Percentiles rank a stretch among this genome's conserved stretches.
These are phyloP conservation scores for Andrena chrysosceles DNA, from an alignment of 2,888 invertebrate species.

Conservation along the genomic window DNA sequence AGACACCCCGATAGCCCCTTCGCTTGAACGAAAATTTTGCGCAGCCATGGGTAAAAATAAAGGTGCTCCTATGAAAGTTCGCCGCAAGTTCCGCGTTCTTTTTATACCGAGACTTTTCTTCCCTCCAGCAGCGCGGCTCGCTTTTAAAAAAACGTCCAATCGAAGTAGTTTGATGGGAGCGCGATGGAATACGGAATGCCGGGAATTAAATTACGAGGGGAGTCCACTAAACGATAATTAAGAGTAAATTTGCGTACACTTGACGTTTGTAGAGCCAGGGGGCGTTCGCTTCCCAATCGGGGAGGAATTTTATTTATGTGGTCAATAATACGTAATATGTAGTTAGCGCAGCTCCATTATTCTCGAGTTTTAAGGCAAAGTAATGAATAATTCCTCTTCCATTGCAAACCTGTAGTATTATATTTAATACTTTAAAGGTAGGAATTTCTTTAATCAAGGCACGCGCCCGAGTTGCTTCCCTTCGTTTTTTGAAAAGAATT, in stretches of 20 bases:
- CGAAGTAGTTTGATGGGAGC: background rate
- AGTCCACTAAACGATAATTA: background rate
- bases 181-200: background rate
- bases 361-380: too few relatives aligned
- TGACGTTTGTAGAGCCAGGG: background rate
- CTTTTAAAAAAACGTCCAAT: background rate
- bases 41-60: constrained; percentile 18
- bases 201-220: constrained; percentile 12
- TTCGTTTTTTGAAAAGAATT: too few relatives aligned
- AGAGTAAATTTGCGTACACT: background rate
- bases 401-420: too few relatives aligned
- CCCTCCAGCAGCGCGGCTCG: background rate
- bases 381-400: too few relatives aligned
- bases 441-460: too few relatives aligned
- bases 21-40: constrained; percentile 21
- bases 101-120: background rate
- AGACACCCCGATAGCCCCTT: constrained; percentile 1
- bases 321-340: too few relatives aligned
- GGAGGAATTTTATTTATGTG: background rate
- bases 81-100: background rate
- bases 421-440: too few relatives aligned
- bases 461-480: too few relatives aligned
- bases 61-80: background rate
- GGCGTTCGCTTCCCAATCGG: background rate
- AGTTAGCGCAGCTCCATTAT: too few relatives aligned